phyloP scores from a whole-genome alignment of 2,113 vertebrate species.

The Eurystomus gularis region DNA sequence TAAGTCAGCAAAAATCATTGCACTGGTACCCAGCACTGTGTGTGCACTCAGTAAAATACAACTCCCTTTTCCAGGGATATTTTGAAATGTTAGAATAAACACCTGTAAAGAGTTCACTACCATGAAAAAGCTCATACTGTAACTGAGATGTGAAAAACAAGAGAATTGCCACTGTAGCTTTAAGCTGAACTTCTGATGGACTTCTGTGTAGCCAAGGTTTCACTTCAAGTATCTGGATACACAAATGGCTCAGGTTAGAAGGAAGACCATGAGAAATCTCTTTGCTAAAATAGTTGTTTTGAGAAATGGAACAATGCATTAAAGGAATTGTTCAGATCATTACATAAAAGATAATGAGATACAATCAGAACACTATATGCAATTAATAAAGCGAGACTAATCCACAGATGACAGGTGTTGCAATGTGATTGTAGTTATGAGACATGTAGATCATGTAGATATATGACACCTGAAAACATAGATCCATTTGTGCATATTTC shows the following conservation, averaged over 20 bases:
- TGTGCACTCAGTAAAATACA: background rate
- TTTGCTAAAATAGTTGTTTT: background rate
- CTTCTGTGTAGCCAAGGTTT: background rate
- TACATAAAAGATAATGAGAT: background rate
- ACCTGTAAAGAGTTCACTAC: background rate
- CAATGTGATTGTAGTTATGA: background rate
- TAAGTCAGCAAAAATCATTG: background rate
- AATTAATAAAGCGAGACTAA: background rate
- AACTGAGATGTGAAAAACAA: background rate
- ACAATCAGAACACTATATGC: background rate
- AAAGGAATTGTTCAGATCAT: background rate
- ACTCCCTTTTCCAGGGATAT: background rate
- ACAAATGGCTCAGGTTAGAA: background rate
- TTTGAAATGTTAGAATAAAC: background rate
- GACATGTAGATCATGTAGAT: background rate
- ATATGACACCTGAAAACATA: background rate
- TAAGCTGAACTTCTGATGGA: background rate
- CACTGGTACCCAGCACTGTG: background rate
- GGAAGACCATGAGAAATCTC: background rate
- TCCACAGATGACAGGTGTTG: background rate
- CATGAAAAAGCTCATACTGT: background rate
- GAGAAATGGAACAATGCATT: background rate
- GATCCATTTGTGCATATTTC: background rate
- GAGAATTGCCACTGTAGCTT: background rate
- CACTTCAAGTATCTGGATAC: background rate